phyloP scores from a whole-genome alignment of 2,113 vertebrate genomes.

The Smithornis capensis region DNA sequence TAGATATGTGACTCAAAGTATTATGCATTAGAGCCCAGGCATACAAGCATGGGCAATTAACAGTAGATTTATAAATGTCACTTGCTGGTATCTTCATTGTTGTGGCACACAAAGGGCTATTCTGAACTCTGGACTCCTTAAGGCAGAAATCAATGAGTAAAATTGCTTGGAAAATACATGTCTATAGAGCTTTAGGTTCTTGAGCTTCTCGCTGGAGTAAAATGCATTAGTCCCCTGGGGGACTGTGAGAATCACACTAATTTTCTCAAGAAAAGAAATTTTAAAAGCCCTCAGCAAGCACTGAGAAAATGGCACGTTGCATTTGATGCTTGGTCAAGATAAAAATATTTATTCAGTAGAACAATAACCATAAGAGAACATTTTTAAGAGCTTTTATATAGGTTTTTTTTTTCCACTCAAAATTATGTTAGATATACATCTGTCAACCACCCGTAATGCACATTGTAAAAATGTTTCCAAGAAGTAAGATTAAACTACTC shows the following conservation, averaged over 20 bases:
- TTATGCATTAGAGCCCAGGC: not conserved
- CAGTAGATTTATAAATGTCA: not conserved
- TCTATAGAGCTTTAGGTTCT: not conserved
- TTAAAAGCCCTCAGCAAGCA: not conserved
- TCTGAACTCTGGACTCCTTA: not conserved
- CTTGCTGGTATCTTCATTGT: not conserved
- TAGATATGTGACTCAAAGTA: not conserved
- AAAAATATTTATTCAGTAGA: slow-evolving; percentile 2
- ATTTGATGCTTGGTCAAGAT: not conserved
- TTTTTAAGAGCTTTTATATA: not conserved
- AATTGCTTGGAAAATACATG: not conserved
- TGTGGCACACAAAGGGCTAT: not conserved
- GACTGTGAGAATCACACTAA: not conserved
- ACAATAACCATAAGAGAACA: not conserved
- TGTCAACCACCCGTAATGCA: not conserved
- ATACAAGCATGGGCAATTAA: not conserved
- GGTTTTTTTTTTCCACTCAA: not conserved
- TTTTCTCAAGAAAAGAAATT: not conserved
- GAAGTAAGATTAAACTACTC: not conserved
- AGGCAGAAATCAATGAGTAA: not conserved
- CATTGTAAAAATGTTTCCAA: not conserved
- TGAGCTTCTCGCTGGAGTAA: not conserved
- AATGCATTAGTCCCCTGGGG: not conserved
- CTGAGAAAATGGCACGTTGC: not conserved
- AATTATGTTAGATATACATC: not conserved